Evolutionary conservation across 2,888 invertebrate species (phyloP), one percentile per base, ranked within the genome.

Genomic region (Lydus trimaculatus): DNA sequence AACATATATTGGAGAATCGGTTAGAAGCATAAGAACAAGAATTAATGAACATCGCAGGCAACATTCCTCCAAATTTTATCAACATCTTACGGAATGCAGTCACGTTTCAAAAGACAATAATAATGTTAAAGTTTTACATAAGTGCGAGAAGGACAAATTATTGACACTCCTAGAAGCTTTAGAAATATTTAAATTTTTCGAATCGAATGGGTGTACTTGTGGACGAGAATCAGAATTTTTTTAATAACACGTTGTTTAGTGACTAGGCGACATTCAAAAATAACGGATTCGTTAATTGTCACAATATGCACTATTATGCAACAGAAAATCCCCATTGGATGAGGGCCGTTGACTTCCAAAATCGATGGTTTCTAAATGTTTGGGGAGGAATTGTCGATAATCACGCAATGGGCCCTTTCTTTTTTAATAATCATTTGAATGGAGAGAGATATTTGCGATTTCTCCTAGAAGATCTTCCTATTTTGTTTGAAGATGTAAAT

Each of bases 91-190:
- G 2, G 28, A 2, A 4, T 28, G 2, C 28, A 28, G 6, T 28
- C 28, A 28, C 6, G 6, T 82, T 88, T 72, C 87, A 87, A 70
- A 84, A 80, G 79, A 89, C 61, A 91, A 92, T 91, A 84, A 88
- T 87, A 64, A 91, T 88, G 85, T 89, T 90, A 74, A 86, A 89
- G 4, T 28, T 4, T 28, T 28, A 28, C 28, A 28, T 28, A 28
- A 28, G 4, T 28, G 28, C 28, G 28, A 28, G 6, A 28, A 28
- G 28, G 28, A 6, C 28, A 28, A 6, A 28, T 2, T 4, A 28
- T 6, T 28, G 28, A 28, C 6, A 4, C 6, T 28, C 4, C 28
- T 28, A 4, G 28, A 28, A 6, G 28, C 28, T 6, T 28, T 28
- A 2, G 28, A 28, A 28, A 28, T 28, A 4, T 28, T 4, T 59